These are phyloP conservation scores for Maconellicoccus hirsutus DNA, from an alignment of 1,140 invertebrate species.

Conservation along the genomic window DNA sequence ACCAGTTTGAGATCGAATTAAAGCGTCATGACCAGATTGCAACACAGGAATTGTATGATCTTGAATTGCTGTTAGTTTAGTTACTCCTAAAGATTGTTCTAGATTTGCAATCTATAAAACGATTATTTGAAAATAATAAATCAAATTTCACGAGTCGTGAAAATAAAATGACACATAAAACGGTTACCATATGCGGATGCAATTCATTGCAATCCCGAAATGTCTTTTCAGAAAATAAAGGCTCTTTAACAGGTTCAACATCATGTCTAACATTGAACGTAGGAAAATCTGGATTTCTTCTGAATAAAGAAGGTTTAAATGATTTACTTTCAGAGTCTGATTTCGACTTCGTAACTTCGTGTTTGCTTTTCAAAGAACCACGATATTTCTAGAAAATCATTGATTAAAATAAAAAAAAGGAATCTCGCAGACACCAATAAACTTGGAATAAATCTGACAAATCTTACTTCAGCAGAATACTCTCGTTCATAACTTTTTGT, in stretches of 20 bases:
- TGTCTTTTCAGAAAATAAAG: slow-evolving; percentile 53
- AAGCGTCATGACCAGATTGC: slow-evolving; percentile 60
- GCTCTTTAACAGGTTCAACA: slow-evolving; percentile 57
- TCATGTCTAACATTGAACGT: slow-evolving; percentile 46
- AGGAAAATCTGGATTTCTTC: slow-evolving; percentile 60
- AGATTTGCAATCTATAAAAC: slow-evolving; percentile 48
- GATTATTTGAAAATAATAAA: slow-evolving; percentile 13
- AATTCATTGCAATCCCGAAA: slow-evolving; percentile 52
- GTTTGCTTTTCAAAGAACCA: background rate
- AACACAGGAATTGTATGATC: slow-evolving; percentile 69
- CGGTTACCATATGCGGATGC: slow-evolving; percentile 44
- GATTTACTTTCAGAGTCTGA: slow-evolving; percentile 6
- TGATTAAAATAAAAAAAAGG: no score
- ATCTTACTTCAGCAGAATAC: background rate
- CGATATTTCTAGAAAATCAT: no score
- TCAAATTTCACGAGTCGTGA: background rate
- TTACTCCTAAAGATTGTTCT: slow-evolving; percentile 59
- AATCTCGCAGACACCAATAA: no score
- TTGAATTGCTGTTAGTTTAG: slow-evolving; percentile 71
- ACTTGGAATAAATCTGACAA: no score
- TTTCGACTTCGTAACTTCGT: background rate
- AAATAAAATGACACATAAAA: background rate
- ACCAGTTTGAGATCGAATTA: slow-evolving; percentile 83
- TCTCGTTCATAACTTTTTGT: no score
- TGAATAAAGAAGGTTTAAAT: slow-evolving; percentile 48